phyloP scores from a whole-genome alignment of 2,113 vertebrate species.

The Cyprinodon tularosa region DNA sequence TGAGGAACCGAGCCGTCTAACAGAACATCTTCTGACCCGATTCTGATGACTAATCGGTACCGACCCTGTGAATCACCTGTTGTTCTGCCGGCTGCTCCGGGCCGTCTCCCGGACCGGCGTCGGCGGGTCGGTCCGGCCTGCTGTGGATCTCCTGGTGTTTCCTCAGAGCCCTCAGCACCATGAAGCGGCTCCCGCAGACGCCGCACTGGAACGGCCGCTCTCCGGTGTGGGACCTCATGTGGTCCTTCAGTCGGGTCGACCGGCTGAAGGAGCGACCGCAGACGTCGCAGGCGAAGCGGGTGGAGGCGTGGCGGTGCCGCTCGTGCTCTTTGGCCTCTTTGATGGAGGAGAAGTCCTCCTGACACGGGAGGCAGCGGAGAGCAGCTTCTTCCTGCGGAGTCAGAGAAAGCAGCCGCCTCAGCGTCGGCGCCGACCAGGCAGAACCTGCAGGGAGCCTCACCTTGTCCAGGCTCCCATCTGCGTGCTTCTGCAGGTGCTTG shows the following conservation, averaged over 20 bases:
- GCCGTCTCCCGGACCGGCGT: rapidly evolving
- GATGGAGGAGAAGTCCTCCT: constrained; percentile 3
- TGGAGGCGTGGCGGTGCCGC: constrained; percentile 29
- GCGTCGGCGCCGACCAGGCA: too few relatives aligned
- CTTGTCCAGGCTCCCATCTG: neutral
- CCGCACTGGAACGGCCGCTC: constrained; percentile 45
- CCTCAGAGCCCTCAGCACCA: constrained; percentile 15
- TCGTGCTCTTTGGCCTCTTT: constrained; percentile 43
- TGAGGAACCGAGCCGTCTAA: too few relatives aligned
- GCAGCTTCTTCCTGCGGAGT: neutral
- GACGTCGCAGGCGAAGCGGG: constrained; percentile 29
- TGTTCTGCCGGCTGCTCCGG: neutral
- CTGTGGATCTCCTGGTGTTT: constrained; percentile 51
- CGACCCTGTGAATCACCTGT: neutral
- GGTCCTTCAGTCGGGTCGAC: constrained; percentile 37
- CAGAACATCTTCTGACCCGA: too few relatives aligned
- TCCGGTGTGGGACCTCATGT: constrained; percentile 43
- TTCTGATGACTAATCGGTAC: too few relatives aligned
- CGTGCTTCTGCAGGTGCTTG: constrained; percentile 56
- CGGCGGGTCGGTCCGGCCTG: neutral
- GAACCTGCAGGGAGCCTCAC: constrained; percentile 8
- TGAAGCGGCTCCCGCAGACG: constrained; percentile 37
- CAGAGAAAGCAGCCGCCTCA: neutral
- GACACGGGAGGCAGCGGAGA: constrained; percentile 28
- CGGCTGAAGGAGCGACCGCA: constrained; percentile 34